phyloP scores from a whole-genome alignment of 2,797 vertebrate genomes.

The Cossypha caffra region DNA sequence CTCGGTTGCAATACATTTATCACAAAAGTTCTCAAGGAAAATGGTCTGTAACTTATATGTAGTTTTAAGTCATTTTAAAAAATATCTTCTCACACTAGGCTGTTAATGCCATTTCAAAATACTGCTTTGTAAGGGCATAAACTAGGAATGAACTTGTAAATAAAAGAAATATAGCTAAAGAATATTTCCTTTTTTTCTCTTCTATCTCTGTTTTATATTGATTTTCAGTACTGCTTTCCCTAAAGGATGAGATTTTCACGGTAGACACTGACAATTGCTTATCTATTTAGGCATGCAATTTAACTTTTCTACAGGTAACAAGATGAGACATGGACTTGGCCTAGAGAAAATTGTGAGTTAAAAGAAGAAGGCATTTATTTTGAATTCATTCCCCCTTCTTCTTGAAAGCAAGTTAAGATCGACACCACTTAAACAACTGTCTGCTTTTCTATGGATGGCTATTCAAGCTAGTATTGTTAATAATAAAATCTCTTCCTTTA shows the following conservation, averaged over 20 bases:
- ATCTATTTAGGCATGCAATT: conserved; percentile 5
- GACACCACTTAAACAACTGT: not conserved
- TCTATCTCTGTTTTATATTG: not conserved
- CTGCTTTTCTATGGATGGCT: not conserved
- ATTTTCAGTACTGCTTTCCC: not conserved
- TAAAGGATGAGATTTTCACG: not conserved
- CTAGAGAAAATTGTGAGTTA: not conserved
- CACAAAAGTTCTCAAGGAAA: conserved; percentile 57
- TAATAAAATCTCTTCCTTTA: not conserved
- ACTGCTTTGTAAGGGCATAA: conserved; percentile 11
- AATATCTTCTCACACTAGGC: conserved; percentile 2
- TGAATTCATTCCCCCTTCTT: not conserved
- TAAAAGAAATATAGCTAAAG: not conserved
- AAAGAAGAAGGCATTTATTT: not conserved
- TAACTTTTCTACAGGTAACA: conserved; percentile 34
- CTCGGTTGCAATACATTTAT: conserved; percentile 65
- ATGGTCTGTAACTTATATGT: conserved; percentile 57
- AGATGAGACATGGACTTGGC: not conserved
- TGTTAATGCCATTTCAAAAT: conserved; percentile 33
- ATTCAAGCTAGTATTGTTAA: not conserved
- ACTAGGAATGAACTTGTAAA: not conserved
- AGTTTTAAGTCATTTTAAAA: conserved; percentile 51
- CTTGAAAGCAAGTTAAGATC: not conserved
- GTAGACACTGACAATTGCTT: not conserved
- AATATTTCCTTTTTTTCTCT: not conserved